Conservation (phyloP, 1,140 invertebrate genomes). For the Aplysia californica region DNA sequence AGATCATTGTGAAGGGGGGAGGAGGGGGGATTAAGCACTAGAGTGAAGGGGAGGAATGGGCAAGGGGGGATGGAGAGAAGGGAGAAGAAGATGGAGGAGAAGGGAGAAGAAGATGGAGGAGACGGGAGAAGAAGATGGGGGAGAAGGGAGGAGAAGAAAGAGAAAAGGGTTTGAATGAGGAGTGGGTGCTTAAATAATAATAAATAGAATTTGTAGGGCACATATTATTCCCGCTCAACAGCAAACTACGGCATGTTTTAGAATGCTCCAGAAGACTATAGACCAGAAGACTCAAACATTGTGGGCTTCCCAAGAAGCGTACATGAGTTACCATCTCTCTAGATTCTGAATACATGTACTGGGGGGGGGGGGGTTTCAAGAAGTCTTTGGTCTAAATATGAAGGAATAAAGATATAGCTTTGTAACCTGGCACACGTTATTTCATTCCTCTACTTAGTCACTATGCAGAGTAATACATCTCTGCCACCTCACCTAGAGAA, state of each 20-base stretch:
- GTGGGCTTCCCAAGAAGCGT: neutral
- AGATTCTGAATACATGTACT: conserved; percentile 54
- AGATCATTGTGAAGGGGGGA: no score
- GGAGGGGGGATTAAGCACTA: neutral
- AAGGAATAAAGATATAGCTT: no score
- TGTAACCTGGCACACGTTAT: no score
- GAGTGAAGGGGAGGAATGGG: neutral
- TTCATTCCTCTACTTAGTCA: no score
- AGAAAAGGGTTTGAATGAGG: neutral
- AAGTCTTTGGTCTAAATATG: no score
- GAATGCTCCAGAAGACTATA: neutral
- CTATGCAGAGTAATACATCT: no score
- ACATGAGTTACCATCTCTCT: neutral
- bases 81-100: neutral
- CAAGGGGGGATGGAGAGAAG: neutral
- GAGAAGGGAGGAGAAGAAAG: neutral
- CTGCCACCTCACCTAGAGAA: no score
- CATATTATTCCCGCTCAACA: no score
- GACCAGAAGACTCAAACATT: neutral
- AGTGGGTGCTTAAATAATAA: neutral
- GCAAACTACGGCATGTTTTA: neutral
- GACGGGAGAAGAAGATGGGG: neutral
- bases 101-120: neutral
- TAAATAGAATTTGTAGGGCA: neutral
- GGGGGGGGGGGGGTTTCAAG: no score